These are phyloP conservation scores for Syritta pipiens DNA, from an alignment of 2,888 invertebrate species.

Conservation along the genomic window DNA sequence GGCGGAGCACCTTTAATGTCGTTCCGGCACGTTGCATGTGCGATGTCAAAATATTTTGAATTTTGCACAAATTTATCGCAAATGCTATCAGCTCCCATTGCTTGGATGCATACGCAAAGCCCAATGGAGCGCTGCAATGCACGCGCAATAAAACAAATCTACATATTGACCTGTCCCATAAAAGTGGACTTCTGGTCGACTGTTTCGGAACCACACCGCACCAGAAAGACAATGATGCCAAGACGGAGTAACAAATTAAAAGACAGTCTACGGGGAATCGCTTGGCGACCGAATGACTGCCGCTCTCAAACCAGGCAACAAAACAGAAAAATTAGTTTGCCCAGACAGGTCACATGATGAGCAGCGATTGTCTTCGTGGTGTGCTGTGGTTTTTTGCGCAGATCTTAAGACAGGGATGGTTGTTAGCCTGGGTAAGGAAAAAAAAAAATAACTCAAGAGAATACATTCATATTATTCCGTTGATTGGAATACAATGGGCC, in stretches of 20 bases:
- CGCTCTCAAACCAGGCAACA: constrained; percentile 14
- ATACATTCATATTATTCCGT: constrained; percentile 67
- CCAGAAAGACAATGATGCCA: constrained; percentile 46
- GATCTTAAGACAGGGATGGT: constrained; percentile 30
- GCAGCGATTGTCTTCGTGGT: constrained; percentile 56
- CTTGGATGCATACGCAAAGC: background rate
- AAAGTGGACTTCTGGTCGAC: constrained; percentile 33
- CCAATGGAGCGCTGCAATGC: constrained; percentile 35
- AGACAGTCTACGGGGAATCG: constrained; percentile 54
- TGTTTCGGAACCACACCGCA: constrained; percentile 10
- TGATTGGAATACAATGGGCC: constrained; percentile 79
- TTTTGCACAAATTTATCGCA: constrained; percentile 77
- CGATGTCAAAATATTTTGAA: constrained; percentile 66
- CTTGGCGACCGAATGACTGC: constrained; percentile 36
- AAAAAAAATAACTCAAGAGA: constrained; percentile 30
- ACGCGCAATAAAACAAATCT: constrained; percentile 66
- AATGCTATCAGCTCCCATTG: constrained; percentile 73
- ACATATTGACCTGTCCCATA: constrained; percentile 66
- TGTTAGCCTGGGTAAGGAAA: constrained; percentile 23
- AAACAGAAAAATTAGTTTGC: constrained; percentile 70
- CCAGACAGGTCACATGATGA: constrained; percentile 69
- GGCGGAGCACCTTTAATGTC: constrained; percentile 56
- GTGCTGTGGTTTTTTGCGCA: no score
- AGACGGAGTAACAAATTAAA: constrained; percentile 63
- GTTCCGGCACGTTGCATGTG: constrained; percentile 45